Conservation (phyloP, 2,113 vertebrate species). For the Pitta sordida region DNA sequence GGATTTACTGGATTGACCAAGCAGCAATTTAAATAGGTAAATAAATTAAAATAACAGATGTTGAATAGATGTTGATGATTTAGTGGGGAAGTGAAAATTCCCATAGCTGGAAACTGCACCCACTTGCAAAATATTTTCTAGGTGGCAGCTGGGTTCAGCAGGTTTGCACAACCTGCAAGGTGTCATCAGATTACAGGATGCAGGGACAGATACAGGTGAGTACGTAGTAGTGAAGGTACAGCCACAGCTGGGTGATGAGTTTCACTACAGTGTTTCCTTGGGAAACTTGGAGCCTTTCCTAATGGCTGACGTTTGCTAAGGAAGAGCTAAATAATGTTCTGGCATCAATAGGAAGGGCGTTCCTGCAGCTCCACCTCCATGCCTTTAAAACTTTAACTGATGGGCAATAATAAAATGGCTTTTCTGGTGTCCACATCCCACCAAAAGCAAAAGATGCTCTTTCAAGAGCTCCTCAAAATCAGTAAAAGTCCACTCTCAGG, state of each 20-base stretch:
- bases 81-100: background rate
- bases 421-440: background rate
- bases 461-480: background rate
- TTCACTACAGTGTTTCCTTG: background rate
- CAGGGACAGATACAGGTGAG: background rate
- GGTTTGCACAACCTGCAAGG: background rate
- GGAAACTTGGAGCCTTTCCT: background rate
- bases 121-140: background rate
- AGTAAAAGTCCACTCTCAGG: background rate
- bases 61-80: background rate
- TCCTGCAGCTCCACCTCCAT: background rate
- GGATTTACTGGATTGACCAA: background rate
- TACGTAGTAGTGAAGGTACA: background rate
- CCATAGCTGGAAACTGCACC: background rate
- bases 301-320: background rate
- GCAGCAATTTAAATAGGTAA: background rate
- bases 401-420: background rate
- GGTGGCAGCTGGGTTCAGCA: background rate
- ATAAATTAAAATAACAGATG: background rate
- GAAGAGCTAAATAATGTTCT: background rate
- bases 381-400: background rate
- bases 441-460: background rate
- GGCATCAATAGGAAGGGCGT: background rate
- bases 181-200: accelerated
- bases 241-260: background rate